These are phyloP conservation scores for Galeruca laticollis DNA, from an alignment of 2,888 invertebrate genomes.

Conservation along the genomic window DNA sequence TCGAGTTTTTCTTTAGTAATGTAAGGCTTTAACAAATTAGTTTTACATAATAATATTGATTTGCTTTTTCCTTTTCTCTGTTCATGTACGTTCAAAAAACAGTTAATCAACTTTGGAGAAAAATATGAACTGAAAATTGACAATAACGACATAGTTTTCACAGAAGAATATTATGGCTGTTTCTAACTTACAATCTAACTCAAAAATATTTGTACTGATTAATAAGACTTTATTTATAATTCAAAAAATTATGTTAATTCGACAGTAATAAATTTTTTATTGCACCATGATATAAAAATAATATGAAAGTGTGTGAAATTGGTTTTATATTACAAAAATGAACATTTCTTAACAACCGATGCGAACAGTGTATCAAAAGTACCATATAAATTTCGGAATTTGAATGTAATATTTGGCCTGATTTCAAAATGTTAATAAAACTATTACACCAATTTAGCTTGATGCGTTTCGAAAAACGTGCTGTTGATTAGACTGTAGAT, in stretches of 20 bases:
- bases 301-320: not conserved
- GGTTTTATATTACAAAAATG: not conserved
- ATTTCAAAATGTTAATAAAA: slow-evolving; percentile 2
- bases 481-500: slow-evolving; percentile 11
- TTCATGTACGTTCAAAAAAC: too few species aligned
- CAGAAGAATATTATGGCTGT: not conserved
- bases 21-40: too few species aligned
- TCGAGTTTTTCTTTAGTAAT: too few species aligned
- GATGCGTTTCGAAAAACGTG: not conserved
- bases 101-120: too few species aligned
- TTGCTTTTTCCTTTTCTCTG: too few species aligned
- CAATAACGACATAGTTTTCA: not conserved
- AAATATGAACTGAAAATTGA: not conserved
- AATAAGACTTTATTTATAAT: not conserved
- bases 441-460: not conserved
- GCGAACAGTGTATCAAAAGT: not conserved
- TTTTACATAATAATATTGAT: too few species aligned
- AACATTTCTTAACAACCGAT: not conserved
- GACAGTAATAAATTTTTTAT: too few species aligned
- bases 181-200: not conserved
- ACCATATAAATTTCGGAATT: not conserved
- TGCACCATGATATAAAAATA: too few species aligned
- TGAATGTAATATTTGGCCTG: not conserved
- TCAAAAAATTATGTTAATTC: too few species aligned
- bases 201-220: not conserved